These are phyloP conservation scores for Podargus strigoides DNA, from an alignment of 2,797 vertebrate genomes.

Conservation along the genomic window DNA sequence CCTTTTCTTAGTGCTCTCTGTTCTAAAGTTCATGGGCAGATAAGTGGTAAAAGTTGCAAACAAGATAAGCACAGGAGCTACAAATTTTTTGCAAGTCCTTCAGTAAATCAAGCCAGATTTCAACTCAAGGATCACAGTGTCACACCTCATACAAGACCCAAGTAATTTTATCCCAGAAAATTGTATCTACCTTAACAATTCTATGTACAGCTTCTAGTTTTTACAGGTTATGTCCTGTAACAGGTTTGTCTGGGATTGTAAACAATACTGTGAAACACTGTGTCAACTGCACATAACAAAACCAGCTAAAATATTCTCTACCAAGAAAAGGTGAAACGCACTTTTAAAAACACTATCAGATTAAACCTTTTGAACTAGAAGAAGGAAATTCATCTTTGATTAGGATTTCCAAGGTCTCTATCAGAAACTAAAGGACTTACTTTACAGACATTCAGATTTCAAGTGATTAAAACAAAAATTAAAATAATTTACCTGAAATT, in stretches of 20 bases:
- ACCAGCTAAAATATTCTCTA: background rate
- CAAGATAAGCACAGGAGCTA: background rate
- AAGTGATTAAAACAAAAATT: constrained; percentile 41
- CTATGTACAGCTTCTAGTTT: background rate
- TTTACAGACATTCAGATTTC: background rate
- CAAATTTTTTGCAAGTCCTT: background rate
- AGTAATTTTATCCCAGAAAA: background rate
- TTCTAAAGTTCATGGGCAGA: background rate
- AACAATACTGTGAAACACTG: background rate
- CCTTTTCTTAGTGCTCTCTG: background rate
- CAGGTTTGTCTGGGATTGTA: background rate
- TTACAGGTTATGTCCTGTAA: background rate
- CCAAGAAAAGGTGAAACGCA: background rate
- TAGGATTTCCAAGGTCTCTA: background rate
- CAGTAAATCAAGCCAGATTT: background rate
- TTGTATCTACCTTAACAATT: background rate
- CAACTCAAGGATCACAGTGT: background rate
- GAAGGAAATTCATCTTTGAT: background rate
- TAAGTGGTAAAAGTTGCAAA: constrained; percentile 2
- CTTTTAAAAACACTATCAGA: background rate
- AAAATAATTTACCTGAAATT: constrained; percentile 87
- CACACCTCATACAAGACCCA: background rate
- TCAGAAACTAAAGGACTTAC: background rate
- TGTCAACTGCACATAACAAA: background rate
- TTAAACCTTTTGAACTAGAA: background rate